phyloP scores from a whole-genome alignment of 2,113 vertebrate genomes.

The Psittacus erithacus region DNA sequence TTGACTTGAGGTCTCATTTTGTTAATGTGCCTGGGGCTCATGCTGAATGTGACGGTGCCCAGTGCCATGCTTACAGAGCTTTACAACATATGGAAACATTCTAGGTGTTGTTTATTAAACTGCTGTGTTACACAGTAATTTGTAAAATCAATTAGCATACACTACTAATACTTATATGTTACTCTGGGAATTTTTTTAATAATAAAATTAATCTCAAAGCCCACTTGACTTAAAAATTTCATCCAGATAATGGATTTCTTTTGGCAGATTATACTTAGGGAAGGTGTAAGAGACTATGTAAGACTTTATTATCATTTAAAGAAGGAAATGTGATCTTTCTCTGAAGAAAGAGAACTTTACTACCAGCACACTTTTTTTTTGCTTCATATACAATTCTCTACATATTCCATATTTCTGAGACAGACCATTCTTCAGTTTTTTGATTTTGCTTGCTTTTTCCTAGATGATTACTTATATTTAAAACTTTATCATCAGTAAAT shows the following conservation, averaged over 20 bases:
- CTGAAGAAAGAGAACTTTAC: neutral
- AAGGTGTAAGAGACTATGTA: neutral
- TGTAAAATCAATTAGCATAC: neutral
- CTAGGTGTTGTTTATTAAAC: neutral
- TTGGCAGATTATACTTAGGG: neutral
- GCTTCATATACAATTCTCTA: neutral
- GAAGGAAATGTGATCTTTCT: neutral
- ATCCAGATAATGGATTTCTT: neutral
- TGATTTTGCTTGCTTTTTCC: neutral
- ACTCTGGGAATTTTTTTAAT: neutral
- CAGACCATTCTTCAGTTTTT: neutral
- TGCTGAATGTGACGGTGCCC: neutral
- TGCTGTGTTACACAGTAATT: fast-evolving
- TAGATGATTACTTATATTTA: neutral
- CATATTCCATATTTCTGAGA: neutral
- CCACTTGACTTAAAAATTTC: neutral
- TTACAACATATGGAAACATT: fast-evolving
- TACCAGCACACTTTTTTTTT: neutral
- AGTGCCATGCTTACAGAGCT: neutral
- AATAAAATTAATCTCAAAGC: neutral
- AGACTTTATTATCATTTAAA: neutral
- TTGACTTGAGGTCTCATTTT: neutral
- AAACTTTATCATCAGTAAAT: neutral
- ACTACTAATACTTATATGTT: neutral
- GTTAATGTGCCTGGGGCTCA: neutral